Evolutionary conservation across 2,113 vertebrate genomes (phyloP), one percentile per base, ranked within the genome.

Genomic region (Ophthalmolycus amberensis): DNA sequence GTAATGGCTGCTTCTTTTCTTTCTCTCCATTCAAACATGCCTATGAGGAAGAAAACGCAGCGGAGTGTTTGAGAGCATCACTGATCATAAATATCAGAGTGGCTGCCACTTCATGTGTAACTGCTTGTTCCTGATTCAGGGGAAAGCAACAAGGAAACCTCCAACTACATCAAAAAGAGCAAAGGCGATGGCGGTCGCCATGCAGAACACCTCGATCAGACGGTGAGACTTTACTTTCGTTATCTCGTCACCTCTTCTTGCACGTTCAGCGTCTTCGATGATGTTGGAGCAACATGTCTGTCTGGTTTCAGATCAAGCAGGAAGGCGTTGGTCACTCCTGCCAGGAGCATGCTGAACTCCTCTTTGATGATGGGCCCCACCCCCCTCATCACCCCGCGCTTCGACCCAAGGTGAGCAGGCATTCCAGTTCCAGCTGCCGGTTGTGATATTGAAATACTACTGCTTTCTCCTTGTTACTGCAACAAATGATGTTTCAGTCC

Each of bases 311-410:
- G 95, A 71, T 94, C 94, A 0, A 91, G 32, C 71, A 93, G 91
- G 85, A 95, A 94, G 72, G 91, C 90, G 0, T 1, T 95, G 82
- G 69, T 92, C 67, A 95, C 95, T 10, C 95, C 95, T 14, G 93
- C 95, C 38, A 88, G 93, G 52, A 88, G 29, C 69, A 56, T 92
- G 46, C 15, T 95, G 79, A 93, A 95, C 56, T 85, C 85, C 7
- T 95, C 95, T 8, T 0, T 95, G 22, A 34, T 95, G 68, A 93
- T 95, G 44, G 95, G 95, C 0, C 22, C 93, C 0, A 96, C 95
- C 4, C 95, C 95, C 1, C 92, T 95, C 1, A 8, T 95, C 73
- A 96, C 95, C 0, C 95, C 95, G 1, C 93, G 94, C 68, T 95
- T 95, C 6, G 95, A 96, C 89, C 90, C 95, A 3, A 94, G 95